Evolutionary conservation across 1,140 invertebrate species (phyloP).

Genomic region (Habropoda laboriosa): DNA sequence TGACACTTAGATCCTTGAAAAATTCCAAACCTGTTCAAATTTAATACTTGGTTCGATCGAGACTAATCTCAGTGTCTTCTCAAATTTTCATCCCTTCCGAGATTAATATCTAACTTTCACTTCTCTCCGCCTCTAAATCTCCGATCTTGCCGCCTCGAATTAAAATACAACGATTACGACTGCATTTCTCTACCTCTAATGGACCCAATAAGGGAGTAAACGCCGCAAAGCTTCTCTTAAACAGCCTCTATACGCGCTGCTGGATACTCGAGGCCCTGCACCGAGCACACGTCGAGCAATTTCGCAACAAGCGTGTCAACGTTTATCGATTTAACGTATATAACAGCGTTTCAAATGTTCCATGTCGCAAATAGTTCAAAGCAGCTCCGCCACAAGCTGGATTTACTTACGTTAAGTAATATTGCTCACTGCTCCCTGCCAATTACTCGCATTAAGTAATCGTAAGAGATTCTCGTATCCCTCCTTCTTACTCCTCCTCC

Average conservation of each 20-base stretch:
- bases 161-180: too few relatives aligned
- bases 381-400: not conserved
- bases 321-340: constrained; percentile 61
- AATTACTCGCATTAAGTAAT: constrained; percentile 68
- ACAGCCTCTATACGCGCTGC: constrained; percentile 7
- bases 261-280: constrained; percentile 23
- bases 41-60: not conserved
- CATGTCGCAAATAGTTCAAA: constrained; percentile 40
- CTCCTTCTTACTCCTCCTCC: too few relatives aligned
- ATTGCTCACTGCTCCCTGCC: constrained; percentile 56
- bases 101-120: too few relatives aligned
- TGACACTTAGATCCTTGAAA: too few relatives aligned
- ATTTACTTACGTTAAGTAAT: constrained; percentile 58
- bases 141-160: too few relatives aligned
- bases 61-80: too few relatives aligned
- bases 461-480: constrained; percentile 65
- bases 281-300: constrained; percentile 23
- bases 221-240: not conserved
- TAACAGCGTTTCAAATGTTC: constrained; percentile 39
- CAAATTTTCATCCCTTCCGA: too few relatives aligned
- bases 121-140: too few relatives aligned
- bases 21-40: too few relatives aligned
- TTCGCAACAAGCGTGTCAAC: constrained; percentile 63
- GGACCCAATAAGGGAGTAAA: constrained; percentile 19
- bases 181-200: not conserved